A percentile compares a stretch with the other conserved stretches of the same genome.
Conservation (phyloP, 2,797 vertebrate genomes). For the Helicolenus hilgendorfi region DNA sequence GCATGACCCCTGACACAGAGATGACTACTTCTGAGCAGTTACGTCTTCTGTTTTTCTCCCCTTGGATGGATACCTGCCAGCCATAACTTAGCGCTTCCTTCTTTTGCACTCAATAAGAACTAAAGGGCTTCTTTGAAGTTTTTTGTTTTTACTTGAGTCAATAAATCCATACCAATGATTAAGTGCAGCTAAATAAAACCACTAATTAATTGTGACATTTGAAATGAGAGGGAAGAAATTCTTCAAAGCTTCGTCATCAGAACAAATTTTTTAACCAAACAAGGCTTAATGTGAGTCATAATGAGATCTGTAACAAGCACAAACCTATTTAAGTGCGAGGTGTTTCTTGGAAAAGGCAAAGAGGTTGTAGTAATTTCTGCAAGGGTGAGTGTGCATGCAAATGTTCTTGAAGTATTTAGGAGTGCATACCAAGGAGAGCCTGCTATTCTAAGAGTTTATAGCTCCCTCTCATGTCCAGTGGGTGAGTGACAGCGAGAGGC, state of each 20-base stretch:
- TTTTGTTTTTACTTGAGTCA: slow-evolving; percentile 19
- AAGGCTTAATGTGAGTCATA: slow-evolving; percentile 25
- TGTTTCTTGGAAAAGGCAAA: slow-evolving; percentile 46
- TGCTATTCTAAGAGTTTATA: slow-evolving; percentile 89
- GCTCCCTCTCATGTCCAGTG: slow-evolving; percentile 96
- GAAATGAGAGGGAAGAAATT: slow-evolving; percentile 61
- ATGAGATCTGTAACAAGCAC: slow-evolving; percentile 10
- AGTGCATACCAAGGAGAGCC: slow-evolving; percentile 68
- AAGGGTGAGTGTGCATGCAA: slow-evolving; percentile 60
- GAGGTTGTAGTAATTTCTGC: slow-evolving; percentile 33
- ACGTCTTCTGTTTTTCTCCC: slow-evolving; percentile 78
- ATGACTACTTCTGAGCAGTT: slow-evolving; percentile 72
- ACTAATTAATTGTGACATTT: slow-evolving; percentile 71
- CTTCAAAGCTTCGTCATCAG: slow-evolving; percentile 44
- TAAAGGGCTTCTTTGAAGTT: slow-evolving; percentile 75
- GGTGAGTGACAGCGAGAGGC: slow-evolving; percentile 88
- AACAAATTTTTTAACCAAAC: slow-evolving; percentile 32
- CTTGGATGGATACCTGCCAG: slow-evolving; percentile 76
- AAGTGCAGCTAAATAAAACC: slow-evolving; percentile 30
- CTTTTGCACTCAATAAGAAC: slow-evolving; percentile 51
- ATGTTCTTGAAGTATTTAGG: slow-evolving; percentile 73
- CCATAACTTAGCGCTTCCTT: slow-evolving; percentile 72
- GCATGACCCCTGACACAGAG: slow-evolving; percentile 72
- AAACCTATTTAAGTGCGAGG: slow-evolving; percentile 5
- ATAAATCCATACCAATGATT: slow-evolving; percentile 59